phyloP scores from a whole-genome alignment of 2,888 invertebrate species.

The Lasioglossum pauxillum region DNA sequence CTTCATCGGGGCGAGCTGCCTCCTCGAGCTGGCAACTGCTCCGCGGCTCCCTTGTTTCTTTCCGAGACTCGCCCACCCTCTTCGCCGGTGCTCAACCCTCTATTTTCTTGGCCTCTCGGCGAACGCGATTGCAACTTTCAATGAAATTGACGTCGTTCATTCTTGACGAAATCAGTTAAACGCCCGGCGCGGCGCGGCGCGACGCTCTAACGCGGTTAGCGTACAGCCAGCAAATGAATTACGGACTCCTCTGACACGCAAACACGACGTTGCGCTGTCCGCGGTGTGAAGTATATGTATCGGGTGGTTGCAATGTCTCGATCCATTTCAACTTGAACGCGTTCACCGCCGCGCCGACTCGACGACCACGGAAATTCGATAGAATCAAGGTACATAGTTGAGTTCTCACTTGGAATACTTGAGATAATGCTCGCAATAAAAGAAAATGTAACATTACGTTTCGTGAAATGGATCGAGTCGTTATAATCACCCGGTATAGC shows the following conservation, averaged over 20 bases:
- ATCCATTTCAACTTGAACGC: neutral
- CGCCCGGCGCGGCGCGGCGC: neutral
- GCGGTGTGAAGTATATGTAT: neutral
- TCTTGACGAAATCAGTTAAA: constrained; percentile 16
- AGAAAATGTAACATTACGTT: neutral
- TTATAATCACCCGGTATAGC: neutral
- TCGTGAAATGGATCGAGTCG: neutral
- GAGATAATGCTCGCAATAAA: neutral
- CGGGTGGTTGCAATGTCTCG: neutral
- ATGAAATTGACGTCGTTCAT: constrained; percentile 17
- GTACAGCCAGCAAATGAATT: constrained; percentile 14
- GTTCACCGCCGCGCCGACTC: neutral
- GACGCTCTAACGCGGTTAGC: neutral
- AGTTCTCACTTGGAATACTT: neutral
- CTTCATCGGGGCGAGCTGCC: neutral
- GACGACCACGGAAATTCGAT: neutral
- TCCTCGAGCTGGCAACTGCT: constrained; percentile 9
- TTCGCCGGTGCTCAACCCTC: neutral
- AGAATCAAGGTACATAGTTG: neutral
- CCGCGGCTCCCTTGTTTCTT: neutral
- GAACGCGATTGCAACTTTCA: neutral
- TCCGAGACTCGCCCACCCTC: neutral
- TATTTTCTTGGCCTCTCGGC: neutral
- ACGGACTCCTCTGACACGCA: neutral
- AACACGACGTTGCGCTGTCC: neutral